Percentiles rank a stretch among this genome's conserved stretches.
phyloP scores from a whole-genome alignment of 2,113 vertebrate species.

The Ictidomys tridecemlineatus region DNA sequence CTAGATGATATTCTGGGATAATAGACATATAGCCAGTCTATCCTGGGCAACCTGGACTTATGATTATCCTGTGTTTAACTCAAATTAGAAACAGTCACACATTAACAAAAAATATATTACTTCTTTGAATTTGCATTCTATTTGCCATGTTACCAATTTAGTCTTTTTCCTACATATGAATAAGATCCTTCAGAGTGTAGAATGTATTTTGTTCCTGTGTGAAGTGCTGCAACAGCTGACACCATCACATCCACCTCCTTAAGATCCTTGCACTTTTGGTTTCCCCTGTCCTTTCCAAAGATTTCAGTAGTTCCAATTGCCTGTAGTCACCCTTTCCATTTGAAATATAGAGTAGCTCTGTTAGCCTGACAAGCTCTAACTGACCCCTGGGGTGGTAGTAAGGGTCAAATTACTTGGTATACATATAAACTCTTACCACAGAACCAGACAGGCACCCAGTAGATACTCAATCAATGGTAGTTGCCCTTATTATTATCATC shows the following conservation, averaged over 20 bases:
- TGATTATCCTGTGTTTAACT: background rate
- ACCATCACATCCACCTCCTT: background rate
- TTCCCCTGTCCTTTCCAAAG: background rate
- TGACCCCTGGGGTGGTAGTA: background rate
- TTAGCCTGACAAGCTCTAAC: background rate
- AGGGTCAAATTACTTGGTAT: background rate
- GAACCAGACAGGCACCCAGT: background rate
- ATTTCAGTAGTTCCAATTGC: background rate
- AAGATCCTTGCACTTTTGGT: background rate
- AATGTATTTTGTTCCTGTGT: background rate
- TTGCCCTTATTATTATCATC: background rate
- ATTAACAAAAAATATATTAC: background rate
- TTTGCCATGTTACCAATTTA: conserved; percentile 11
- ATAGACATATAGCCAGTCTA: background rate
- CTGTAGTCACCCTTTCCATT: conserved; percentile 1
- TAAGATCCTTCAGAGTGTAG: background rate
- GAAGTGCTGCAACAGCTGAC: background rate
- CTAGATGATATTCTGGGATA: background rate
- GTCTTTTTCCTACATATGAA: background rate
- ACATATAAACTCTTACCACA: background rate
- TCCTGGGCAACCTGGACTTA: background rate
- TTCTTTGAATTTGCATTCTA: conserved; percentile 26
- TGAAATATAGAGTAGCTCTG: background rate
- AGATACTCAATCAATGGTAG: background rate
- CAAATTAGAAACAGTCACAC: conserved; percentile 6